Evolutionary conservation across 2,113 vertebrate genomes (phyloP).

Genomic region (Cebus imitator): DNA sequence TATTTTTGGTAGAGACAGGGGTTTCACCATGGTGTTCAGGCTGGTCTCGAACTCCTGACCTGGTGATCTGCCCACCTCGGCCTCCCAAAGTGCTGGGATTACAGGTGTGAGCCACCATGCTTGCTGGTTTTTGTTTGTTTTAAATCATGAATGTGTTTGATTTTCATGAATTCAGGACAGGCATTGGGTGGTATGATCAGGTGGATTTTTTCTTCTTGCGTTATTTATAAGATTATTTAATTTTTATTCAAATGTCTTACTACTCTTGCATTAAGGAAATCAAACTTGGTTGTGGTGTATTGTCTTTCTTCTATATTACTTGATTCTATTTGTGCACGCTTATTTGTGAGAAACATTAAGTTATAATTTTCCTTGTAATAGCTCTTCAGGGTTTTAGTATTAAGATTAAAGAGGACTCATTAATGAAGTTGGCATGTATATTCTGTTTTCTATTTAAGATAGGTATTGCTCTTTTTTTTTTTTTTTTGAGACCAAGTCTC

Average conservation of each 20-base stretch:
- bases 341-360: not conserved
- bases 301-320: not conserved
- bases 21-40: not conserved
- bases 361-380: not conserved
- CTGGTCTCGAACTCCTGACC: not conserved
- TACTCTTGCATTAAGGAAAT: not conserved
- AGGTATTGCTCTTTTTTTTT: not conserved
- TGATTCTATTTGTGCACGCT: not conserved
- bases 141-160: not conserved
- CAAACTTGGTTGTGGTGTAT: not conserved
- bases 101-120: not conserved
- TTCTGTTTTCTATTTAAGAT: not conserved
- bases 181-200: not conserved
- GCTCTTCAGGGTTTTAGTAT: not conserved
- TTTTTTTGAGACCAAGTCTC: too few relatives aligned
- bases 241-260: not conserved
- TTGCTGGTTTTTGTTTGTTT: not conserved
- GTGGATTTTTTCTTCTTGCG: not conserved
- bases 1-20: too few relatives aligned
- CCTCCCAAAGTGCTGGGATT: not conserved
- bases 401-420: not conserved
- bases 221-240: not conserved
- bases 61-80: not conserved
- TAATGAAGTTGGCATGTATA: not conserved
- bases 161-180: slow-evolving; percentile 10